phyloP scores from a whole-genome alignment of 2,888 invertebrate species.

The Apotomis turbidana region DNA sequence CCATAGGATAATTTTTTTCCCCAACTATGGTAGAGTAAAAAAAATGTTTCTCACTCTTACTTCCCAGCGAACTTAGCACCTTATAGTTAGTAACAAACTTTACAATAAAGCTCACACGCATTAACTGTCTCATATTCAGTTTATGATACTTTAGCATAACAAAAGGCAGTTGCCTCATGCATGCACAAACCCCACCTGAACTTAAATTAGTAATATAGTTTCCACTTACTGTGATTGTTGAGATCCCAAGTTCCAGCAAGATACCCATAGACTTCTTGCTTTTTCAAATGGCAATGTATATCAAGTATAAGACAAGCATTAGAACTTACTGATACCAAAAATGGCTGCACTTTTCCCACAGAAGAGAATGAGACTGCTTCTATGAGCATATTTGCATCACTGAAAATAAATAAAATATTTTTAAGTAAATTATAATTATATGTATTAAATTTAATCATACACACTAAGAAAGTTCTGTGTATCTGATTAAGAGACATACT shows the following conservation, averaged over 20 bases:
- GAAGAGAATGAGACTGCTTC: slow-evolving; percentile 95
- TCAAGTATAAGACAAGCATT: slow-evolving; percentile 95
- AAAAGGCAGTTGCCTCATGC: too few relatives aligned
- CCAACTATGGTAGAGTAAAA: too few relatives aligned
- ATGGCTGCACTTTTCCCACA: slow-evolving; percentile 96
- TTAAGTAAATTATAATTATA: background rate
- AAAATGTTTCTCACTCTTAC: too few relatives aligned
- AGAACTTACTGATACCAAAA: slow-evolving; percentile 93
- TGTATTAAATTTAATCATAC: background rate
- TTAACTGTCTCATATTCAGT: too few relatives aligned
- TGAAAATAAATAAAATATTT: slow-evolving; percentile 68
- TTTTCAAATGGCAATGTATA: slow-evolving; percentile 97
- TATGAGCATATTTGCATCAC: slow-evolving; percentile 95
- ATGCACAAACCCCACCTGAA: too few relatives aligned
- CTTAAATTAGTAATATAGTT: background rate
- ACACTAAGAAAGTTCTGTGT: background rate
- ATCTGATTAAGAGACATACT: too few relatives aligned
- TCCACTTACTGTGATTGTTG: slow-evolving; percentile 93
- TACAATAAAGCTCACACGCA: too few relatives aligned
- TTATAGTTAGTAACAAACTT: too few relatives aligned
- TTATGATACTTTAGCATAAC: too few relatives aligned
- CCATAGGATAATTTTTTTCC: too few relatives aligned
- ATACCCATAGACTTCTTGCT: slow-evolving; percentile 97
- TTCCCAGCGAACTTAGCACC: too few relatives aligned
- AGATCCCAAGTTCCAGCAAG: slow-evolving; percentile 98